Conservation (phyloP, 2,113 vertebrate species). For the Eleginops maclovinus region DNA sequence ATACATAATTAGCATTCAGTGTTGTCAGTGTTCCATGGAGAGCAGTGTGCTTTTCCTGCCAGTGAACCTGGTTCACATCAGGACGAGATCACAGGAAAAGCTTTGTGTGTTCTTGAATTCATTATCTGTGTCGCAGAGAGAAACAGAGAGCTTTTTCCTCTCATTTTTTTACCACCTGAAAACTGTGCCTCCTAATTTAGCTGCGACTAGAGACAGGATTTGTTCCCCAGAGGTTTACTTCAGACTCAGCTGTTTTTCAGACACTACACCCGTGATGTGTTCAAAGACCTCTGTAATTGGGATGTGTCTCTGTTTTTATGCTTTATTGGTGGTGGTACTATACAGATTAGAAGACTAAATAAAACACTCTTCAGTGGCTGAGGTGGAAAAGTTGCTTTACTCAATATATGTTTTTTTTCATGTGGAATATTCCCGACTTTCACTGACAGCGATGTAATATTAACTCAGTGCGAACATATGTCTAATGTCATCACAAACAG, state of each 20-base stretch:
- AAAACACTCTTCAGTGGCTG: too few species aligned
- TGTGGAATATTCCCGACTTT: too few species aligned
- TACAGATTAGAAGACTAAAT: not conserved
- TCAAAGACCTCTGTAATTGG: slow-evolving; percentile 21
- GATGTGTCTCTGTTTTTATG: not conserved
- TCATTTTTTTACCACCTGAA: not conserved
- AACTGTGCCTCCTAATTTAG: slow-evolving; percentile 10
- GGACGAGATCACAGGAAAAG: slow-evolving; percentile 44
- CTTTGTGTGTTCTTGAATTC: slow-evolving; percentile 50
- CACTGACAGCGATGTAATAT: too few species aligned
- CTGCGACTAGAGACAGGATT: not conserved
- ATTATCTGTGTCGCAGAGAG: slow-evolving; percentile 41
- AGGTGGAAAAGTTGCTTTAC: too few species aligned
- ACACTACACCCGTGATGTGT: not conserved
- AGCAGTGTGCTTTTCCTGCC: too few species aligned
- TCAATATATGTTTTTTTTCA: too few species aligned
- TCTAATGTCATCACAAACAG: too few species aligned
- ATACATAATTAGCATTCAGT: not conserved
- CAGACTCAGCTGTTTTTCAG: slow-evolving; percentile 40
- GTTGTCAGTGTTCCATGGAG: not conserved
- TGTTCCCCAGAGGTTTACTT: slow-evolving; percentile 25
- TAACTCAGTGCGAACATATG: too few species aligned
- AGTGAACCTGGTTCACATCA: slow-evolving; percentile 7
- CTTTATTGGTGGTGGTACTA: not conserved
- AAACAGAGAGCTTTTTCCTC: slow-evolving; percentile 2